phyloP scores from a whole-genome alignment of 2,797 vertebrate species.

The Lutjanus campechanus region DNA sequence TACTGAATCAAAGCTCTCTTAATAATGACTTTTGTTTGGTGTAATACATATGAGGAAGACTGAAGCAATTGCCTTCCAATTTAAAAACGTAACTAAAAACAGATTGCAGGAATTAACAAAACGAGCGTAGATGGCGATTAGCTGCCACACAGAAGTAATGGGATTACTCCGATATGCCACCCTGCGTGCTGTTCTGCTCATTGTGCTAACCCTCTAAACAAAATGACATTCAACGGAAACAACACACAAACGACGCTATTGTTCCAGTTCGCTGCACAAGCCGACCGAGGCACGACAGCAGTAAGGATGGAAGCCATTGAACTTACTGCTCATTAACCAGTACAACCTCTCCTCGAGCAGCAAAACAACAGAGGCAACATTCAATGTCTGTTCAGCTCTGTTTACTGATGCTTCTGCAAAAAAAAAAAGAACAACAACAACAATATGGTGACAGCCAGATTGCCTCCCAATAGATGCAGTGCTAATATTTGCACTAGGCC shows the following conservation, averaged over 20 bases:
- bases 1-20: not conserved
- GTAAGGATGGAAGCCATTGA: slow-evolving; percentile 65
- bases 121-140: slow-evolving; percentile 30
- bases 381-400: slow-evolving; percentile 67
- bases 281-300: slow-evolving; percentile 45
- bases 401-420: slow-evolving; percentile 66
- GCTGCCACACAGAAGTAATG: slow-evolving; percentile 55
- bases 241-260: slow-evolving; percentile 45
- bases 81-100: slow-evolving; percentile 40
- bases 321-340: slow-evolving; percentile 67
- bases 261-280: slow-evolving; percentile 64
- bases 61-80: slow-evolving; percentile 10
- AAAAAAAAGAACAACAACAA: slow-evolving; percentile 45
- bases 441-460: slow-evolving; percentile 78
- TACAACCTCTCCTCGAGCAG: slow-evolving; percentile 58
- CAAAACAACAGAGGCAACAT: slow-evolving; percentile 61
- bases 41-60: slow-evolving; percentile 14
- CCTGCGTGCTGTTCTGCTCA: slow-evolving; percentile 29
- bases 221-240: slow-evolving; percentile 64
- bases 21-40: slow-evolving; percentile 11
- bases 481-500: slow-evolving; percentile 81
- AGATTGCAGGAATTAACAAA: slow-evolving; percentile 42
- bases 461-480: slow-evolving; percentile 73
- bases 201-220: slow-evolving; percentile 42
- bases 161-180: slow-evolving; percentile 51